These are phyloP conservation scores for Microctonus hyperodae DNA, from an alignment of 2,888 invertebrate species.

Conservation along the genomic window DNA sequence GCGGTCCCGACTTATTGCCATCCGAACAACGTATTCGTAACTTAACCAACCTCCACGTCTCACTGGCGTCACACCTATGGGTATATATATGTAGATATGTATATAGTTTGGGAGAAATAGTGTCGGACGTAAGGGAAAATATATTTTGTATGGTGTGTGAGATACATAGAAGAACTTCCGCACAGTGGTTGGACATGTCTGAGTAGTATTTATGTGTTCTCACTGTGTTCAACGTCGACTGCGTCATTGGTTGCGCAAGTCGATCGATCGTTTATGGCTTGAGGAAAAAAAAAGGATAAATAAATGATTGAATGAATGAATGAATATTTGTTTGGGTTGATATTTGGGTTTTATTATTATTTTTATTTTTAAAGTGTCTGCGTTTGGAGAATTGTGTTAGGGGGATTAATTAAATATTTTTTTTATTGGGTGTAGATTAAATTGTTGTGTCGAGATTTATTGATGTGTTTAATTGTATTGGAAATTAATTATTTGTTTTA, in stretches of 20 bases:
- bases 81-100: neutral
- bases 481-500: no score
- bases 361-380: no score
- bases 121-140: neutral
- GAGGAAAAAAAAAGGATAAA: neutral
- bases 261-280: conserved; percentile 16
- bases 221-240: conserved; percentile 18
- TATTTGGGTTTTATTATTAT: neutral
- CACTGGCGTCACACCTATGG: conserved; percentile 21
- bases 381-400: no score
- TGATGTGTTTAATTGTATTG: no score
- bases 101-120: neutral
- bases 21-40: conserved; percentile 10
- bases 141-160: neutral
- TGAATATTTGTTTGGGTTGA: no score
- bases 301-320: neutral
- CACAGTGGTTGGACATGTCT: conserved; percentile 10
- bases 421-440: no score
- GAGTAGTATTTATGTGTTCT: conserved; percentile 22
- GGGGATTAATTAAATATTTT: no score
- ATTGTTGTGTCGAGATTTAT: no score
- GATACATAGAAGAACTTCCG: conserved; percentile 5
- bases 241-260: conserved; percentile 22
- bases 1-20: conserved; percentile 23
- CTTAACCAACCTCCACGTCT: neutral